A percentile compares a stretch with the other conserved stretches of the same genome.
Evolutionary conservation across 2,888 invertebrate genomes (phyloP).

Genomic region (Scaptomyza reducta): DNA sequence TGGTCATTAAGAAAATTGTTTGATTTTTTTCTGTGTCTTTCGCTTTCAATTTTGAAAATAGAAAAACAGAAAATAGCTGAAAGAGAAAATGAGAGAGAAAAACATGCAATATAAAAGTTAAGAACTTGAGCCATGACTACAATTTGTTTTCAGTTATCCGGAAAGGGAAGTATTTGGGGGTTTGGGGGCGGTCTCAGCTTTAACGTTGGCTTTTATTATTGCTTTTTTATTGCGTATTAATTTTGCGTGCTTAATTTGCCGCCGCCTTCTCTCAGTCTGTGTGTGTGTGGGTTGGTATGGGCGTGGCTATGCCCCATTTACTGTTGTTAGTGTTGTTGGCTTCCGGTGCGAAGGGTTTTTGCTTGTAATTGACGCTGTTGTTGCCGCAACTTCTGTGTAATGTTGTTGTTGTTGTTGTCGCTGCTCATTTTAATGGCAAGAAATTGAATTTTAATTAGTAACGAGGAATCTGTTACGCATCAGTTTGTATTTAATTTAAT

Average conservation of each 20-base stretch:
- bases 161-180: background rate
- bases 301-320: slow-evolving; percentile 47
- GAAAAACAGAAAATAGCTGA: slow-evolving; percentile 23
- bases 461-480: slow-evolving; percentile 80
- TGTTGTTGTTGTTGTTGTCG: slow-evolving; percentile 18
- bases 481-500: slow-evolving; percentile 80
- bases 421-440: slow-evolving; percentile 78
- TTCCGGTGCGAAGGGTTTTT: slow-evolving; percentile 64
- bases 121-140: slow-evolving; percentile 45
- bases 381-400: slow-evolving; percentile 23
- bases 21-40: slow-evolving; percentile 28
- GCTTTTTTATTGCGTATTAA: slow-evolving; percentile 80
- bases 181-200: slow-evolving; percentile 7
- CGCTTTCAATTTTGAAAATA: slow-evolving; percentile 40
- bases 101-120: slow-evolving; percentile 40
- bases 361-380: slow-evolving; percentile 71
- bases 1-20: slow-evolving; percentile 70
- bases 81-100: background rate
- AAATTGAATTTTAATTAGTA: slow-evolving; percentile 80
- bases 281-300: slow-evolving; percentile 17
- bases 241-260: slow-evolving; percentile 78
- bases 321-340: slow-evolving; percentile 35
- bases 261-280: slow-evolving; percentile 17
- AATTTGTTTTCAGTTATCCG: slow-evolving; percentile 71
- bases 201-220: slow-evolving; percentile 69